Base-by-base conservation (phyloP, 2,113 vertebrate species). In the Nyctibius bracteatus region DNA sequence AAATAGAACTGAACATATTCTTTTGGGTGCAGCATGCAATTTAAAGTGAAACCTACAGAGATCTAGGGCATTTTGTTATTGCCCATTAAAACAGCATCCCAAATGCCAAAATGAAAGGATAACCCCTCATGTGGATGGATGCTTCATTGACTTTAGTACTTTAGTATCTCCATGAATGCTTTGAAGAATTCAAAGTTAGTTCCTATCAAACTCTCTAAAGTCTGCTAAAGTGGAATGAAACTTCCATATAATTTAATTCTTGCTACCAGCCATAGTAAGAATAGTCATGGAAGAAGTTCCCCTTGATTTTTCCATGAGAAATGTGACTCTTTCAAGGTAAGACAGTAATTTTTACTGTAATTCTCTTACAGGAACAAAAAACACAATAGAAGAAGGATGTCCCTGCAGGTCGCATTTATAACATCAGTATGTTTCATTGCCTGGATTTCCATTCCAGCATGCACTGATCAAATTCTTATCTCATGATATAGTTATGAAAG, bases 401-500 rank as follows among this genome's bases (percentile, higher is more conserved):
- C 81, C 51, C 94, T 82, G 63, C 55, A 78, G 81, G 37, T 41
- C 47, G 58, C 11, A 7, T 81, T 97, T 93, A 87, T 94, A 94
- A 96, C 43, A 96, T 89, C 84, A 97, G 16, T 63, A 77, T 5
- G 73, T 54, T 92, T 95, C 88, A 94, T 21, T 95, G 78, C 77
- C 67, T 52, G 71, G 71, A 91, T 67, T 97, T 92, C 89, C 87
- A 96, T 93, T 88, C 51, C 72, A 86, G 80, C 51, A 52, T 1
- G 5, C n/a, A 24, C 27, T 90, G 67, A 96, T 55, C 83, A 85
- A 97, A 96, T 96, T 96, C 90, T 90, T 94, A 86, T 67, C 81
- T 95, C 81, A 88, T 70, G 66, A 95, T 87, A 94, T 15, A 90
- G 80, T 94, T 94, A 95, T 77, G 59, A 92, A 96, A 81, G 82